These are phyloP conservation scores for Drosophila murphyi DNA, from an alignment of 1,140 invertebrate species.

Conservation along the genomic window DNA sequence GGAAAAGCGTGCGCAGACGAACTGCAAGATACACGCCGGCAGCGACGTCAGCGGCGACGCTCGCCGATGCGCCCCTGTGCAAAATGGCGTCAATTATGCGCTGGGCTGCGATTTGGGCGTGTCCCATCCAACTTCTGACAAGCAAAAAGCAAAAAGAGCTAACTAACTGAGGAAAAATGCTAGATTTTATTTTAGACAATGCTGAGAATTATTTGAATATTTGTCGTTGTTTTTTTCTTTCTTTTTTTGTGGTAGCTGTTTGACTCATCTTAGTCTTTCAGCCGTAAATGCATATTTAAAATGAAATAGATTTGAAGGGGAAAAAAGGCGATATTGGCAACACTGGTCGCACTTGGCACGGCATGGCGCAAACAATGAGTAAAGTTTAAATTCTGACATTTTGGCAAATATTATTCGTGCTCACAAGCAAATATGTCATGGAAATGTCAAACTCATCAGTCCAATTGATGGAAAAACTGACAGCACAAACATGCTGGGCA, in stretches of 20 bases:
- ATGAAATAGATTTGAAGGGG: background rate
- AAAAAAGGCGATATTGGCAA: background rate
- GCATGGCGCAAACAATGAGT: conserved; percentile 76
- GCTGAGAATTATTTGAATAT: background rate
- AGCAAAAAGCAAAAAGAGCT: background rate
- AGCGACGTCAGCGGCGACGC: conserved; percentile 31
- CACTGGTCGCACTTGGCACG: conserved; percentile 50
- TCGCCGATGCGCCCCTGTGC: conserved; percentile 33
- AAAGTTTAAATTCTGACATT: conserved; percentile 83
- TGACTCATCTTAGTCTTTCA: no score
- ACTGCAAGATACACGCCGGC: conserved; percentile 51
- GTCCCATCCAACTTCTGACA: conserved; percentile 2
- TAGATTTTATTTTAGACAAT: background rate
- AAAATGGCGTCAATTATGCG: conserved; percentile 78
- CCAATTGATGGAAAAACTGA: conserved; percentile 78
- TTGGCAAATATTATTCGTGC: conserved; percentile 82
- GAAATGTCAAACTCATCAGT: conserved; percentile 80
- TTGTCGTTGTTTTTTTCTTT: no score
- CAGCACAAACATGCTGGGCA: conserved; percentile 43
- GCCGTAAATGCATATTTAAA: no score
- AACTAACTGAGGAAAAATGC: background rate
- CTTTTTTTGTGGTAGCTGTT: no score
- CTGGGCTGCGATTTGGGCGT: conserved; percentile 41
- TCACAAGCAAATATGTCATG: conserved; percentile 78
- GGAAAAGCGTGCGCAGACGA: conserved; percentile 62